Evolutionary conservation across 2,113 vertebrate genomes (phyloP).

Genomic region (Callipepla squamata): DNA sequence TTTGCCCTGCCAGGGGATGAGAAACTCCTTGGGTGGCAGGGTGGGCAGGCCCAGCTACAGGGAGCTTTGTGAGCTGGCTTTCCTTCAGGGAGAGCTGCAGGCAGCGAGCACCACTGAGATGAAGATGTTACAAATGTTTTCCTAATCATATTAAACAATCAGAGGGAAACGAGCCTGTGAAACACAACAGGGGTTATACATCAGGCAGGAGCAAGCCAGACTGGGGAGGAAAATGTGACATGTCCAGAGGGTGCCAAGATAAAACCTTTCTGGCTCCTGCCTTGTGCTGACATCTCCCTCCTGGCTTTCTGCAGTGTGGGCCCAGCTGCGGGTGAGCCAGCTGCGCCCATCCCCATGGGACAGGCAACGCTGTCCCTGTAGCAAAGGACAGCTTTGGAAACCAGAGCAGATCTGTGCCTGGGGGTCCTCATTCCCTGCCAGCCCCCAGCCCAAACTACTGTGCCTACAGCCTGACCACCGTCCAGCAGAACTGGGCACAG

Average conservation of each 20-base stretch:
- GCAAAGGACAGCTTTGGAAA: not conserved
- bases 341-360: not conserved
- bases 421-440: fast-evolving
- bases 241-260: not conserved
- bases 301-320: not conserved
- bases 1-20: not conserved
- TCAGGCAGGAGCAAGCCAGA: not conserved
- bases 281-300: not conserved
- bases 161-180: not conserved
- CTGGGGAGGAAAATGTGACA: not conserved
- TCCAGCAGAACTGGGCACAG: not conserved
- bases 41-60: not conserved
- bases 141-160: not conserved
- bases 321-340: not conserved
- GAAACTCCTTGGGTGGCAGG: not conserved
- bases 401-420: not conserved
- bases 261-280: not conserved
- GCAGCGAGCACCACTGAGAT: not conserved
- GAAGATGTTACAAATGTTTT: not conserved
- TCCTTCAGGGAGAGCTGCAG: not conserved
- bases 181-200: not conserved
- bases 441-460: not conserved
- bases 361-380: not conserved
- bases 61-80: not conserved
- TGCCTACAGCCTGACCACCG: fast-evolving